phyloP scores from a whole-genome alignment of 2,888 invertebrate genomes.

The Fragum fragum region DNA sequence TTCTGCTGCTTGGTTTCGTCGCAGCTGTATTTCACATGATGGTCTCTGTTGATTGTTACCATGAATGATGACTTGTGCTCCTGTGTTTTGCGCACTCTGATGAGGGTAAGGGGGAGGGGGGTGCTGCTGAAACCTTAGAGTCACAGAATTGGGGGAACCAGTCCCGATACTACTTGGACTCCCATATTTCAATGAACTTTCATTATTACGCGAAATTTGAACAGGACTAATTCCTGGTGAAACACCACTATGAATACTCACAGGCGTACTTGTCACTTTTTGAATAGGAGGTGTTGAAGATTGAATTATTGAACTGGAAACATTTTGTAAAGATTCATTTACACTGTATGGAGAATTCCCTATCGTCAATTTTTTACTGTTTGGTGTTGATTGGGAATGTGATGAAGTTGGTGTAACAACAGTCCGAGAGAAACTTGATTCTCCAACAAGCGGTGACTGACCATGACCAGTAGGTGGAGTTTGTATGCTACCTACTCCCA shows the following conservation, averaged over 20 bases:
- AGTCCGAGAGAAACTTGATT: conserved; percentile 33
- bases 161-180: conserved; percentile 16
- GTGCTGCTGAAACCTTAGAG: conserved; percentile 64
- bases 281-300: conserved; percentile 57
- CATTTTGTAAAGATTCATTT: conserved; percentile 39
- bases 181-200: conserved; percentile 11
- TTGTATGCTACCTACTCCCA: conserved; percentile 55
- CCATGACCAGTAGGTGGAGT: conserved; percentile 68
- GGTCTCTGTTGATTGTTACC: conserved; percentile 86
- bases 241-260: conserved; percentile 72
- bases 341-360: conserved; percentile 49
- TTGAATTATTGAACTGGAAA: conserved; percentile 57
- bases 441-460: conserved; percentile 67
- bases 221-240: conserved; percentile 91
- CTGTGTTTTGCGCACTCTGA: conserved; percentile 33
- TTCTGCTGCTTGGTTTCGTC: conserved; percentile 41
- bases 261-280: conserved; percentile 65
- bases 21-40: conserved; percentile 57
- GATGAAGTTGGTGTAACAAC: conserved; percentile 39
- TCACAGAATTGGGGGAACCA: conserved; percentile 48
- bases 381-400: conserved; percentile 59
- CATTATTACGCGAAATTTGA: conserved; percentile 85
- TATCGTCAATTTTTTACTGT: conserved; percentile 17
- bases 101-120: conserved; percentile 56
- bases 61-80: conserved; percentile 47